These are phyloP conservation scores for Psittacus erithacus DNA, from an alignment of 2,113 vertebrate genomes.

Conservation along the genomic window DNA sequence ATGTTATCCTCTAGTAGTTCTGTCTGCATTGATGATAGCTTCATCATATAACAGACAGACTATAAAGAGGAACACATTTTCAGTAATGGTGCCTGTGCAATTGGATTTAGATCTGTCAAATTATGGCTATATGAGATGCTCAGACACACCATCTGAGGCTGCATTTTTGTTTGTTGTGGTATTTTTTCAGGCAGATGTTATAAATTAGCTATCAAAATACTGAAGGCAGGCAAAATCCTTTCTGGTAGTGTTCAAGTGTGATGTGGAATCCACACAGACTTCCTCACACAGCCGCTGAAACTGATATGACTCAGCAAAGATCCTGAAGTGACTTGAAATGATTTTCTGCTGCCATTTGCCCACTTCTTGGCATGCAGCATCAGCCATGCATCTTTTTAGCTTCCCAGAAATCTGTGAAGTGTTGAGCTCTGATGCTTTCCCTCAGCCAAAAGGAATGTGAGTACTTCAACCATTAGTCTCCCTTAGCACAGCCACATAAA, in stretches of 20 bases:
- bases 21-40: neutral
- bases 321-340: constrained; percentile 42
- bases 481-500: constrained; percentile 18
- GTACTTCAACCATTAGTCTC: constrained; percentile 34
- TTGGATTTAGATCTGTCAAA: constrained; percentile 56
- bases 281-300: constrained; percentile 46
- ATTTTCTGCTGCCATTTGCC: constrained; percentile 34
- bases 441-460: constrained; percentile 7
- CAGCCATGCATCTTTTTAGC: constrained; percentile 1
- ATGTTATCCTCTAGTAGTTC: neutral
- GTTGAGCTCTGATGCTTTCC: constrained; percentile 49
- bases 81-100: neutral
- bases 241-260: constrained; percentile 16
- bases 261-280: constrained; percentile 47
- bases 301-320: constrained; percentile 58
- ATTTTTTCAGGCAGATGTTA: constrained; percentile 60
- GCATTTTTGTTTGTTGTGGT: constrained; percentile 55
- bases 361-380: constrained; percentile 35
- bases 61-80: neutral
- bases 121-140: constrained; percentile 21
- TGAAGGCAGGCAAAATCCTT: constrained; percentile 53
- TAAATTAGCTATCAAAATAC: constrained; percentile 67
- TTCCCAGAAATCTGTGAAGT: constrained; percentile 57
- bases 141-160: constrained; percentile 46
- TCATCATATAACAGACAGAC: neutral